phyloP scores from a whole-genome alignment of 2,113 vertebrate genomes.

The Saguinus midas region DNA sequence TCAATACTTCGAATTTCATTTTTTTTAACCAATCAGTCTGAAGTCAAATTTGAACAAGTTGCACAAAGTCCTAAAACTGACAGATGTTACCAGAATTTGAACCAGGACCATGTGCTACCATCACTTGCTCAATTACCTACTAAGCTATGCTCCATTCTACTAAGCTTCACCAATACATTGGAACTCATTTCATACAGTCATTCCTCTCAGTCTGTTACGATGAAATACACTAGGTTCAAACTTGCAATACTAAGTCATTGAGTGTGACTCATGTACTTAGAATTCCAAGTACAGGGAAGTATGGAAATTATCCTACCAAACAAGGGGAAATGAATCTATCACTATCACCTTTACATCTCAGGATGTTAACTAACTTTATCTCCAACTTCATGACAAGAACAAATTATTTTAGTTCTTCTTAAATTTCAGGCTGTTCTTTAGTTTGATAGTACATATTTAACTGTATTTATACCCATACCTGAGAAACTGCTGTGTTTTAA shows the following conservation, averaged over 20 bases:
- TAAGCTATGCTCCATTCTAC: not conserved
- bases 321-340: not conserved
- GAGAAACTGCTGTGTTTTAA: not conserved
- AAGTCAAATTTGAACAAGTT: conserved; percentile 1
- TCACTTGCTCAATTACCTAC: not conserved
- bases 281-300: not conserved
- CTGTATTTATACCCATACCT: not conserved
- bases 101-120: not conserved
- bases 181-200: not conserved
- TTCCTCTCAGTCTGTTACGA: not conserved
- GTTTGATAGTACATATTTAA: not conserved
- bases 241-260: not conserved
- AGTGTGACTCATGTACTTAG: not conserved
- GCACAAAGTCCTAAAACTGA: not conserved
- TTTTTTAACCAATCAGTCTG: not conserved
- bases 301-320: not conserved
- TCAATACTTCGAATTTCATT: not conserved
- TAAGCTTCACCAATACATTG: not conserved
- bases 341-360: not conserved
- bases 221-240: not conserved
- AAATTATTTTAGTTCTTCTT: not conserved
- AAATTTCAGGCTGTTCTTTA: conserved; percentile 1
- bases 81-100: not conserved
- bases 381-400: not conserved
- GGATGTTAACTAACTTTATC: not conserved